Percentiles rank a stretch among this genome's conserved stretches.
Evolutionary conservation across 1,140 invertebrate species (phyloP).

Genomic region (Oncopodura yosiiana): DNA sequence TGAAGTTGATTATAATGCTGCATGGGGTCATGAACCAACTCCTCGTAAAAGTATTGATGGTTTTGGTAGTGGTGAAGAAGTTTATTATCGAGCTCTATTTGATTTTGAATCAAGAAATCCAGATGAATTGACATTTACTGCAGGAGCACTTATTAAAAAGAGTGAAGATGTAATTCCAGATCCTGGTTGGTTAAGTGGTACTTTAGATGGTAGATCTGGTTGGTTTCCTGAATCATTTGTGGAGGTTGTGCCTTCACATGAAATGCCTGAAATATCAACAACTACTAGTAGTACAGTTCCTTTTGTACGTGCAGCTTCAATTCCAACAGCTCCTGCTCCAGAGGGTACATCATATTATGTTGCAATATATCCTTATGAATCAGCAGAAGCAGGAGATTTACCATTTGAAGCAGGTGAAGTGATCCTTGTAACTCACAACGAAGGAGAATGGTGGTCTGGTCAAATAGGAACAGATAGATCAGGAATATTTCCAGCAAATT

Average conservation of each 20-base stretch:
- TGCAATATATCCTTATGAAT: conserved; percentile 72
- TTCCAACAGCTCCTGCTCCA: conserved; percentile 39
- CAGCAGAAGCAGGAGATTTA: conserved; percentile 80
- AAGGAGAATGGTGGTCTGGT: conserved; percentile 98
- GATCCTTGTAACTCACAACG: conserved; percentile 73
- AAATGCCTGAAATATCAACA: not conserved
- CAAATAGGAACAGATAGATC: conserved; percentile 60
- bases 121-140: conserved; percentile 89
- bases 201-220: conserved; percentile 75
- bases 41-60: not conserved
- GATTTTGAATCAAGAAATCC: conserved; percentile 84
- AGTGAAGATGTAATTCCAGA: conserved; percentile 71
- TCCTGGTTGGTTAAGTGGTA: conserved; percentile 94
- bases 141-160: conserved; percentile 85
- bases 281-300: not conserved
- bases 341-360: conserved; percentile 55
- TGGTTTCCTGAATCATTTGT: conserved; percentile 98
- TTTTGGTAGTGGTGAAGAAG: not conserved
- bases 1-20: conserved; percentile 37
- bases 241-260: conserved; percentile 53
- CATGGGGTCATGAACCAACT: conserved; percentile 34
- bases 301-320: not conserved
- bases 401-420: conserved; percentile 83
- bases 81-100: conserved; percentile 78
- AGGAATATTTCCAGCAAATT: conserved; percentile 94